A percentile compares a stretch with the other conserved stretches of the same genome.
Evolutionary conservation across 2,113 vertebrate genomes (phyloP).

Genomic region (Carettochelys insculpta): DNA sequence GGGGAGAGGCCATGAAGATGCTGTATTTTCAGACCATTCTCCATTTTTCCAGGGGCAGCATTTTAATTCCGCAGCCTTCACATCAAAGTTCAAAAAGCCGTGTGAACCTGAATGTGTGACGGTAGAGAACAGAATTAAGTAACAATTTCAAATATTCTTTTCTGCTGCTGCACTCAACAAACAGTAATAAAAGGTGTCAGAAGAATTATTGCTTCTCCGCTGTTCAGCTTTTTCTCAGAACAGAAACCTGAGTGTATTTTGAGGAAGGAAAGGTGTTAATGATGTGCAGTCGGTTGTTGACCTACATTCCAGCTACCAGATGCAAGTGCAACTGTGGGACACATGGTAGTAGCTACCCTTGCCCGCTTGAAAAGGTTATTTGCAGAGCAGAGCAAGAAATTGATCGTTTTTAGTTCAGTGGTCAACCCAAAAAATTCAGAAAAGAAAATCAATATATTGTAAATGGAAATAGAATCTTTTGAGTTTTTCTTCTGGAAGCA

Average conservation of each 20-base stretch:
- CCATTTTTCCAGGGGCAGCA: not conserved
- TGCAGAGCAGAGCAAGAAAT: no score
- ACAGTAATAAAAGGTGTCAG: constrained; percentile 14
- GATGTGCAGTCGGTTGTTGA: constrained; percentile 13
- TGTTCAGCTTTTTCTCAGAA: not conserved
- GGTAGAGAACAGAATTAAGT: not conserved
- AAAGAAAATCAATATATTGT: not conserved
- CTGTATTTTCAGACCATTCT: constrained; percentile 39
- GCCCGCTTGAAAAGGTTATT: not conserved
- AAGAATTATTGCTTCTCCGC: constrained; percentile 7
- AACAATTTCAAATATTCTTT: not conserved
- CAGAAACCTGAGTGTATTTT: not conserved
- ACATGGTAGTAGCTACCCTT: not conserved
- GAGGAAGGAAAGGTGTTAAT: not conserved
- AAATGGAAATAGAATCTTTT: not conserved
- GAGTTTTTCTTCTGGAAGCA: not conserved
- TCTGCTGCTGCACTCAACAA: not conserved
- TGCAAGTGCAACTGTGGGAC: not conserved
- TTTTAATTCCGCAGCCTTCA: constrained; percentile 14
- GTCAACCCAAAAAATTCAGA: not conserved
- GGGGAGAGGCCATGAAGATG: not conserved
- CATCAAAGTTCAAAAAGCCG: not conserved
- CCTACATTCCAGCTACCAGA: not conserved
- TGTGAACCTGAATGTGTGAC: not conserved
- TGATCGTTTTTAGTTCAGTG: not conserved